These are phyloP conservation scores for Gymnodraco acuticeps DNA, from an alignment of 2,797 vertebrate species.

Conservation along the genomic window DNA sequence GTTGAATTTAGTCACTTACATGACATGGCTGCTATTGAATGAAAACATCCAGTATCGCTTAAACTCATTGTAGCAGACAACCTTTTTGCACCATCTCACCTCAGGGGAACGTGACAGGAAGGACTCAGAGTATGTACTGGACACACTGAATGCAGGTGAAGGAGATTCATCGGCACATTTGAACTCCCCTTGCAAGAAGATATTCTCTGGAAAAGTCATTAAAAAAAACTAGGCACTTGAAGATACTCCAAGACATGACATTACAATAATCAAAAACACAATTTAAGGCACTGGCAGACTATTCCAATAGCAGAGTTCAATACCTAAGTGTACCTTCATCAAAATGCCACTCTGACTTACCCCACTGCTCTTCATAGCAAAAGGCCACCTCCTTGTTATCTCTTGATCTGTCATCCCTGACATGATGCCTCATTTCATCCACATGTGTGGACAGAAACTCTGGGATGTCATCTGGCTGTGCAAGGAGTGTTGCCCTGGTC, in stretches of 20 bases:
- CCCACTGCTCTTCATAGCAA: slow-evolving; percentile 17
- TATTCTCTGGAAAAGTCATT: slow-evolving; percentile 21
- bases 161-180: not conserved
- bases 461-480: slow-evolving; percentile 14
- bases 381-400: slow-evolving; percentile 1
- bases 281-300: too few species aligned
- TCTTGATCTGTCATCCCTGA: not conserved
- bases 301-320: too few species aligned
- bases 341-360: not conserved
- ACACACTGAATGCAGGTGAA: not conserved
- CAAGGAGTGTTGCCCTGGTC: slow-evolving; percentile 15
- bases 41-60: too few species aligned
- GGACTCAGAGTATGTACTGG: not conserved
- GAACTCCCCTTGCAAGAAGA: not conserved
- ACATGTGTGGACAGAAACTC: not conserved
- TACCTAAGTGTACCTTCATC: too few species aligned
- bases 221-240: too few species aligned
- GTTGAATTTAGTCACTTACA: too few species aligned
- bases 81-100: too few species aligned
- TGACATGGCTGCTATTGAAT: too few species aligned
- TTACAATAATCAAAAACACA: too few species aligned
- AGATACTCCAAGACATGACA: too few species aligned
- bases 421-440: not conserved
- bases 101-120: too few species aligned
- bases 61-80: too few species aligned